Percentiles rank a stretch among this genome's conserved stretches.
phyloP scores from a whole-genome alignment of 2,888 invertebrate genomes.

The Leptinotarsa haldemani region DNA sequence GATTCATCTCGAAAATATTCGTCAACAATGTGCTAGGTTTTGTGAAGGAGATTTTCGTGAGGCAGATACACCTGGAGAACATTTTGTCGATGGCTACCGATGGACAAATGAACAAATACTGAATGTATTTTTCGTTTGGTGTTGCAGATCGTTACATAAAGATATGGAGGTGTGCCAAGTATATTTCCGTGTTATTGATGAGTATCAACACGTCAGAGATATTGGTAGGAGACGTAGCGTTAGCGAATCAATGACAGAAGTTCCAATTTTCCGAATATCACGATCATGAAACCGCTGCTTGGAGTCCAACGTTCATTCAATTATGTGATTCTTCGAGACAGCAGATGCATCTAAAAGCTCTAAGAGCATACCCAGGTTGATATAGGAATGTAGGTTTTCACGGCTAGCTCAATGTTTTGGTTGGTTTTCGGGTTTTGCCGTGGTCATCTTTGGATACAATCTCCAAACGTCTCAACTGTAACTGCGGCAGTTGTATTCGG shows the following conservation, averaged over 20 bases:
- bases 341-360: too few relatives aligned
- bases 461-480: too few relatives aligned
- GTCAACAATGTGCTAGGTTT: constrained; percentile 36
- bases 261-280: neutral
- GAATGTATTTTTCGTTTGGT: constrained; percentile 19
- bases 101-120: constrained; percentile 38
- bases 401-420: too few relatives aligned
- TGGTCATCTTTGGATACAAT: too few relatives aligned
- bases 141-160: constrained; percentile 27
- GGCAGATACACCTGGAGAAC: constrained; percentile 50
- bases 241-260: neutral
- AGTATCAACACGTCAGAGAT: neutral
- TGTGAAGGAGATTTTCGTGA: constrained; percentile 41
- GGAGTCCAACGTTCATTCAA: neutral
- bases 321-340: neutral
- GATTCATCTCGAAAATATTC: constrained; percentile 58
- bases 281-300: neutral
- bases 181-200: constrained; percentile 24
- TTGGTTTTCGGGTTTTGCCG: too few relatives aligned
- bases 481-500: too few relatives aligned
- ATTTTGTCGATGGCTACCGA: constrained; percentile 36
- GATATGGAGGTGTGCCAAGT: constrained; percentile 29
- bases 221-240: neutral
- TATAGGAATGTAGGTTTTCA: too few relatives aligned
- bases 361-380: too few relatives aligned